Base-by-base conservation (phyloP, 2,113 vertebrate species). In the Dendrocopos noguchii region DNA sequence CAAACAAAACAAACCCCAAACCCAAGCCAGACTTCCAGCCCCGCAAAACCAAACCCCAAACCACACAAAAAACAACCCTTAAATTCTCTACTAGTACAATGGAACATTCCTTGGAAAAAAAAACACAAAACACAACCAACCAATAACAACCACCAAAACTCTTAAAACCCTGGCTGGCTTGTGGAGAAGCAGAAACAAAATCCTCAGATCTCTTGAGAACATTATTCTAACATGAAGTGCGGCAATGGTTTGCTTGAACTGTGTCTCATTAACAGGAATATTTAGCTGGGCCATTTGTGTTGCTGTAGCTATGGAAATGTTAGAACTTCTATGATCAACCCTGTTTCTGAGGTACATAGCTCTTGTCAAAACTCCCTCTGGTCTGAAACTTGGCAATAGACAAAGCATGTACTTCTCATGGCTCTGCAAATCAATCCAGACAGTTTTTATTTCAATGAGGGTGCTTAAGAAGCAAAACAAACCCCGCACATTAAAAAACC, bases 301-400 rank as follows among this genome's bases (percentile, higher is more conserved):
- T 95, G 91, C 94, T 96, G 68, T 84, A 87, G 95, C 79, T 96
- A 84, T 94, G 67, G 93, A 80, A 90, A 82, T 34, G 82, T 93
- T 91, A 73, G 85, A 93, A 86, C 36, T 88, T 92, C 90, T 88
- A 13, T 0, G 42, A 90, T 88, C 93, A 96, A 36, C 55, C 87
- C 78, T 27, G 52, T 87, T 96, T 95, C 84, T 4, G 59, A 87
- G 82, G 53, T 86, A 83, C 75, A 81, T 13, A 80, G 85, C 79
- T 93, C 91, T 93, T 87, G 88, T 90, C 84, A 88, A 70, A 94
- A 63, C 88, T 90, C 89, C 82, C 77, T 81, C 42, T 79, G 79
- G 72, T 85, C 86, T 88, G 71, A 59, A 87, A 65, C 84, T 66
- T 91, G 94, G 94, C 95, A 91, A 9, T 1, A 92, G 84, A 65